Evolutionary conservation across 2,797 vertebrate species (phyloP).

Genomic region (Graptemys geographica): DNA sequence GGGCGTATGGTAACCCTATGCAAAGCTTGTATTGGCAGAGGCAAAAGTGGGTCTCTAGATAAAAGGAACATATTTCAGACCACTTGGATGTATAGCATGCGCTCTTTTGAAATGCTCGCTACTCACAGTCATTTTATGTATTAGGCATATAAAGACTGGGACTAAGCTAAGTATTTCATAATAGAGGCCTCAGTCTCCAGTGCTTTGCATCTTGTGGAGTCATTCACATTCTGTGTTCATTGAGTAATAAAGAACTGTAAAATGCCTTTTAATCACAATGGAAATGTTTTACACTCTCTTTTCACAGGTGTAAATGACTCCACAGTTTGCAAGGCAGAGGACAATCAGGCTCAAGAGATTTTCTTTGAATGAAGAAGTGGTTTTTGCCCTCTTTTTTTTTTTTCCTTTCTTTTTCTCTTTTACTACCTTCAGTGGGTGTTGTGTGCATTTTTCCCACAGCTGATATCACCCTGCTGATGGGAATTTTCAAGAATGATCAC

Average conservation of each 20-base stretch:
- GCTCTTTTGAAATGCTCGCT: not conserved
- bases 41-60: not conserved
- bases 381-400: not conserved
- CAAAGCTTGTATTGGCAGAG: not conserved
- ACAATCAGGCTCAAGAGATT: accelerated
- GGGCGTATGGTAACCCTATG: too few relatives aligned
- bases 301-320: accelerated
- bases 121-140: not conserved
- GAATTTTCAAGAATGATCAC: not conserved
- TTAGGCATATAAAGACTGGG: not conserved
- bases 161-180: not conserved
- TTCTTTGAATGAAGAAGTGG: not conserved
- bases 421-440: not conserved
- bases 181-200: not conserved
- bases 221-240: accelerated
- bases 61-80: not conserved
- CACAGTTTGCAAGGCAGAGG: not conserved
- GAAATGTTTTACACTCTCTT: not conserved
- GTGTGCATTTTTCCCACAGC: not conserved
- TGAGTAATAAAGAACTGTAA: not conserved
- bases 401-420: not conserved
- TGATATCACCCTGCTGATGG: not conserved
- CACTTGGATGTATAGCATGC: not conserved
- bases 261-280: accelerated
- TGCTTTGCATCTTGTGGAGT: not conserved